Evolutionary conservation across 2,888 invertebrate genomes (phyloP).

Genomic region (Harpalus rubripes): DNA sequence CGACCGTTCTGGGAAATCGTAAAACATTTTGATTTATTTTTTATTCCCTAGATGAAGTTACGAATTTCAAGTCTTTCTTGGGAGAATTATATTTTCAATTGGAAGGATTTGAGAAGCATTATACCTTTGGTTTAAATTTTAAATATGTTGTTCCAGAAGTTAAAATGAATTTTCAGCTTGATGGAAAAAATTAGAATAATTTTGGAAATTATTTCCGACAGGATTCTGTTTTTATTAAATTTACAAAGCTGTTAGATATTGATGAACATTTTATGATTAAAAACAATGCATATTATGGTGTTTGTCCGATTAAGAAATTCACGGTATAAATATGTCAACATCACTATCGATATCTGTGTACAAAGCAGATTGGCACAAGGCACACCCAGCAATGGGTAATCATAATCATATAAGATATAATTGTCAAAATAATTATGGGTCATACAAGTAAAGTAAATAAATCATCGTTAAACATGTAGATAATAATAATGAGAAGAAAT

Average conservation of each 20-base stretch:
- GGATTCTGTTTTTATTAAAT: background rate
- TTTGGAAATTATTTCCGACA: background rate
- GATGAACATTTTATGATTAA: background rate
- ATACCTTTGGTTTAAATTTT: slow-evolving; percentile 23
- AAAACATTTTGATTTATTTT: slow-evolving; percentile 55
- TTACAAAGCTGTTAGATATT: background rate
- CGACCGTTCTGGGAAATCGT: slow-evolving; percentile 37
- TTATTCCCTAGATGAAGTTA: slow-evolving; percentile 31
- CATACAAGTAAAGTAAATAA: too few species aligned
- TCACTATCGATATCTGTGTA: too few species aligned
- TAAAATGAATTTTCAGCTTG: background rate
- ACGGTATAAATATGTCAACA: too few species aligned
- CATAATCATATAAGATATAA: too few species aligned
- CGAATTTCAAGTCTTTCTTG: slow-evolving; percentile 15
- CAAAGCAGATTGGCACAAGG: too few species aligned
- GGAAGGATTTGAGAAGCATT: slow-evolving; percentile 27
- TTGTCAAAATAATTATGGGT: too few species aligned
- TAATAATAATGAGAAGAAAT: too few species aligned
- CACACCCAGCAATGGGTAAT: too few species aligned
- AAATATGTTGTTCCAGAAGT: background rate
- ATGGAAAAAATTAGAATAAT: slow-evolving; percentile 1
- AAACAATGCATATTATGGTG: too few species aligned
- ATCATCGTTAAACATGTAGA: too few species aligned
- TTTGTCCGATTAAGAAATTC: too few species aligned
- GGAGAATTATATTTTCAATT: slow-evolving; percentile 29